phyloP scores from a whole-genome alignment of 2,797 vertebrate species.

The Anguilla marmorata region DNA sequence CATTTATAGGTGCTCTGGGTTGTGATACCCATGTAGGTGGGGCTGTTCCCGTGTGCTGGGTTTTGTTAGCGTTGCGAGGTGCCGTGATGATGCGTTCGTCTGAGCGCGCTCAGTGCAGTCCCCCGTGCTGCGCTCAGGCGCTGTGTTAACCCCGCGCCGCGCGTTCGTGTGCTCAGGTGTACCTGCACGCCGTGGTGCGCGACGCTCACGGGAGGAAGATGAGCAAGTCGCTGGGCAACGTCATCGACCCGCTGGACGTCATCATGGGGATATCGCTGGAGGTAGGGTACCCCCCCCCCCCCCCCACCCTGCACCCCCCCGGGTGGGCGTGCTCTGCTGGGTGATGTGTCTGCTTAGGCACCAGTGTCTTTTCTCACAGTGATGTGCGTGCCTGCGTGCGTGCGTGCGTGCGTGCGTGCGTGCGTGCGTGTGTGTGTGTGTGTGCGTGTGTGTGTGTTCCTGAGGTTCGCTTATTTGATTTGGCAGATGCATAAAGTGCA shows the following conservation, averaged over 20 bases:
- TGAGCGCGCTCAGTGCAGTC: no score
- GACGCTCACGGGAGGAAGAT: conserved; percentile 92
- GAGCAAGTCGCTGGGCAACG: conserved; percentile 94
- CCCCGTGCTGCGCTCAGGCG: no score
- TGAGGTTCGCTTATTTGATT: not conserved
- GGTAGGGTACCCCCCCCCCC: conserved; percentile 61
- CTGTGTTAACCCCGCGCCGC: no score
- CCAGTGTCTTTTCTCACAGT: conserved; percentile 50
- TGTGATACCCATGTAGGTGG: not conserved
- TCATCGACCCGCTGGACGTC: conserved; percentile 90
- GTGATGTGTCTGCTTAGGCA: not conserved
- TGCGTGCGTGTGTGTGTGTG: not conserved
- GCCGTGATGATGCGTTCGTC: not conserved
- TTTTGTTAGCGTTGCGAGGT: not conserved
- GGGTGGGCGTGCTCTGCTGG: not conserved
- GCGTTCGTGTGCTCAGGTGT: no score
- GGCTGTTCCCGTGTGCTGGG: not conserved
- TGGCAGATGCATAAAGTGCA: not conserved
- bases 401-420: conserved; percentile 33
- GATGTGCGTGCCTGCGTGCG: not conserved
- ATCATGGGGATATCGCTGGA: conserved; percentile 85
- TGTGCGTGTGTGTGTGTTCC: conserved; percentile 37
- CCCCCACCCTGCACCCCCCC: no score
- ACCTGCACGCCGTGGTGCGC: conserved; percentile 88
- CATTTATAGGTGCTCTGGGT: not conserved